Evolutionary conservation across 2,797 vertebrate species (phyloP).

Genomic region (Remorina albescens): DNA sequence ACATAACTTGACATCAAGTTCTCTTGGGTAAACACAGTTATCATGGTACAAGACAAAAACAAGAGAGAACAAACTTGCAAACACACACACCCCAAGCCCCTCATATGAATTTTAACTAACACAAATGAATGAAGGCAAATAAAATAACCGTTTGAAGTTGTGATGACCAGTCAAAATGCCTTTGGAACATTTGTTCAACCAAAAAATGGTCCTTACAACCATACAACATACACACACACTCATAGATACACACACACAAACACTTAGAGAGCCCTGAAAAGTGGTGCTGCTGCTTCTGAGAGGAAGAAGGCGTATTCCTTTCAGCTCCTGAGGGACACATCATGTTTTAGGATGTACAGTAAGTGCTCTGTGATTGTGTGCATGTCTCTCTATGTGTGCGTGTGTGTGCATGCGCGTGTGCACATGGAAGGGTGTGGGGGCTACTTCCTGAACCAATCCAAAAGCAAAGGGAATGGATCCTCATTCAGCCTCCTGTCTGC

Average conservation of each 20-base stretch:
- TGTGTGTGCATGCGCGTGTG: conserved; percentile 26
- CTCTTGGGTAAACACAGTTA: conserved; percentile 29
- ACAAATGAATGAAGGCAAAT: background rate
- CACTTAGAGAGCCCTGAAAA: conserved; percentile 33
- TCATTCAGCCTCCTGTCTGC: conserved; percentile 43
- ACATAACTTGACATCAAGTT: conserved; percentile 40
- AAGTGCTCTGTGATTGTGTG: conserved; percentile 64
- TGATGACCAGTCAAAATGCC: background rate
- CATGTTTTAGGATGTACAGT: conserved; percentile 79
- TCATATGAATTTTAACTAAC: background rate
- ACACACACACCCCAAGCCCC: background rate
- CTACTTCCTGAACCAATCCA: conserved; percentile 71
- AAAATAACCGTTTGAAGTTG: background rate
- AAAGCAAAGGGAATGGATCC: conserved; percentile 63
- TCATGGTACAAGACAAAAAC: conserved; percentile 30
- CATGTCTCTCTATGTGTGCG: conserved; percentile 35
- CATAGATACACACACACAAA: conserved; percentile 26
- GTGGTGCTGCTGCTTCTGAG: conserved; percentile 45
- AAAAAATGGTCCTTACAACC: background rate
- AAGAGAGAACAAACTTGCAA: background rate
- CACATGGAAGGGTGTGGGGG: conserved; percentile 43
- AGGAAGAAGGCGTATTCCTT: conserved; percentile 76
- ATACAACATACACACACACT: background rate
- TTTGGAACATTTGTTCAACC: background rate
- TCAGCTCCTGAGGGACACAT: conserved; percentile 72